Evolutionary conservation across 2,797 vertebrate genomes (phyloP), one percentile per base, ranked within the genome.

Genomic region (Sphaeramia orbicularis): DNA sequence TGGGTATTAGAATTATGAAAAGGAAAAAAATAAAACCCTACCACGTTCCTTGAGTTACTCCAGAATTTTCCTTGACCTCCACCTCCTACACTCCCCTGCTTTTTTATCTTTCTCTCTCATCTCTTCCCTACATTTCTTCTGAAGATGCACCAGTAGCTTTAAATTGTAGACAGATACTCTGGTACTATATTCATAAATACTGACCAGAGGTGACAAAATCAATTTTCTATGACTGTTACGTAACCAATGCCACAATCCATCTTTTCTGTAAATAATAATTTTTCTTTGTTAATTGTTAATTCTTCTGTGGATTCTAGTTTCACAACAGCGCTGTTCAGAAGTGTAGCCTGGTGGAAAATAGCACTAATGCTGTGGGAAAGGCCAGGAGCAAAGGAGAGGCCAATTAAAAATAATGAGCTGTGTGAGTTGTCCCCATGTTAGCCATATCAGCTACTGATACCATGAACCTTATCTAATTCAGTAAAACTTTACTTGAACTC

Each of bases 121-220:
- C 45, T 8, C 7, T 36, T 50, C 9, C 54, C 16, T 41, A 11
- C 18, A 9, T 38, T 4, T 73, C 40, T 14, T 58, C 18, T 57
- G 27, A 58, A 19, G 54, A 67, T 40, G 51, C 65, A 49, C n/a
- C 44, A 35, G 27, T 41, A 35, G 21, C 13, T 49, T 57, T 44
- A 14, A 38, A 60, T 11, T 53, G 43, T 24, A 18, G 44, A 40
- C 12, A 51, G 0, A 0, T 13, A 48, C 19, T 32, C 7, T 7
- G 15, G 10, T 32, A 7, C 19, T 37, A 4, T 41, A 27, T 18
- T 50, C n/a, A 13, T 42, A 11, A 40, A 18, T 64, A 36, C 10
- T 32, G 54, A n/a, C 45, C 15, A 49, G 35, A 6, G 10, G 42
- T n/a, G 45, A 44, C 16, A 63, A 30, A 44, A 45, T 48, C 1